Base-by-base conservation (phyloP, 2,888 invertebrate genomes). In the Lissocephala sabroskyi region DNA sequence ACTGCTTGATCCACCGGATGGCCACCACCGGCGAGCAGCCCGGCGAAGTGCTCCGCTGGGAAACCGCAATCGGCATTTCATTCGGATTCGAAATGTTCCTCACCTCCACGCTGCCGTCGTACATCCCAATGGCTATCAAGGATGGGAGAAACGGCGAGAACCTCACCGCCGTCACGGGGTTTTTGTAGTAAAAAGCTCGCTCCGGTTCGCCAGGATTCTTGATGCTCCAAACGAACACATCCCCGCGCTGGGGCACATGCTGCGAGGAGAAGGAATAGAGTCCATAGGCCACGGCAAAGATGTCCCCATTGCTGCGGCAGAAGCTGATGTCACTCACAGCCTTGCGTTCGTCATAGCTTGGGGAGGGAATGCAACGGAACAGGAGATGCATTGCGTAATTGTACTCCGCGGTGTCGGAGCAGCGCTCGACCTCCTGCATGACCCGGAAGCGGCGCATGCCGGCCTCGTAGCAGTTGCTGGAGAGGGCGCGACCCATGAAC, bases 191-290 rank as follows among this genome's bases (percentile, higher is more conserved):
- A 62, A 90, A 93, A 2, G 86, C 73, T 47, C 92, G 86, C 80
- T 93, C 94, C 0, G 94, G 94, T 70, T 90, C 88, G 10, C 88
- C 87, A 0, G 93, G 93, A 82, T 94, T 94, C 82, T 95, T 91
- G 1, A 91, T 89, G 73, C 90, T 92, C 95, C 95, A 95, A 37
- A 94, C 80, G 62, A 90, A 88, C 0, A 94, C 87, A 14, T 91
- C 74, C 0, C 95, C 94, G 1, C 84, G 82, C 10, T 81, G 80
- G 4, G 84, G 84, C 13, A 90, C 89, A n/a, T 60, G 71, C 18
- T 71, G 71, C 0, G 81, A 63, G 1, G 87, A 86, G 71, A 88
- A 90, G 18, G 86, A 87, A 63, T 88, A 90, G 65, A 90, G 88
- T 0, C 93, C 93, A 70, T 94, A 92, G 6, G 88, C 91, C 0